Base-by-base conservation (phyloP, 2,888 invertebrate species). In the Cylloceria caligata region DNA sequence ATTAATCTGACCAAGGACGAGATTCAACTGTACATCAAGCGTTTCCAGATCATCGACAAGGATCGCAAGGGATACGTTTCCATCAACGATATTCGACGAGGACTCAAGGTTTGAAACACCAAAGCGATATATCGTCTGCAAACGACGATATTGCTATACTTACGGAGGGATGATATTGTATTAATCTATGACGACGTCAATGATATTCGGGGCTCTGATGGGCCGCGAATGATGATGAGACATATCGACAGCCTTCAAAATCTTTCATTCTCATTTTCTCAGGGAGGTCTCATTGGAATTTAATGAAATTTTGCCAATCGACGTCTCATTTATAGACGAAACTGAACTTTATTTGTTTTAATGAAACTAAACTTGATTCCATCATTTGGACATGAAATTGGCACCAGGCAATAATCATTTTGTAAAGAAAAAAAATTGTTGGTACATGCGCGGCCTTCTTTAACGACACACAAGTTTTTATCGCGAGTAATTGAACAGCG, bases 21-120 rank as follows among this genome's bases (percentile, higher is more conserved):
- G 94, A 97, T 99, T 88, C 97, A 98, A 93, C 94, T 96, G 7
- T 99, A 98, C 93, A 97, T 98, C 89, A 98, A 98, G 91, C 95
- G 99, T 80, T 99, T 99, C 96, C 96, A 98, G 93, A 95, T 97
- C 88, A 97, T 99, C 86, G 99, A 99, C 94, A 96, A 96, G 88
- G 99, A 99, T 90, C 96, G 97, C 90, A 99, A 99, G 93, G 99
- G 99, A 87, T 99, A 97, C 93, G 98, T 99, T 81, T 99, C 99
- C 27, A 97, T 99, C 88, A 99, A 98, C 92, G 99, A 99, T 92
- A 97, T 99, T 86, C 95, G 99, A 86, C 95, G 97, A 91, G 98
- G 98, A 92, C 95, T 99, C 80, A 99, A 99, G 97, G 99, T 99
- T 94, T 87, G 86, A 21, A 68, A 11, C 19, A 0, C 24, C 39